Evolutionary conservation across 1,140 invertebrate genomes (phyloP), one percentile per base, ranked within the genome.

Genomic region (Trissolcus basalis): DNA sequence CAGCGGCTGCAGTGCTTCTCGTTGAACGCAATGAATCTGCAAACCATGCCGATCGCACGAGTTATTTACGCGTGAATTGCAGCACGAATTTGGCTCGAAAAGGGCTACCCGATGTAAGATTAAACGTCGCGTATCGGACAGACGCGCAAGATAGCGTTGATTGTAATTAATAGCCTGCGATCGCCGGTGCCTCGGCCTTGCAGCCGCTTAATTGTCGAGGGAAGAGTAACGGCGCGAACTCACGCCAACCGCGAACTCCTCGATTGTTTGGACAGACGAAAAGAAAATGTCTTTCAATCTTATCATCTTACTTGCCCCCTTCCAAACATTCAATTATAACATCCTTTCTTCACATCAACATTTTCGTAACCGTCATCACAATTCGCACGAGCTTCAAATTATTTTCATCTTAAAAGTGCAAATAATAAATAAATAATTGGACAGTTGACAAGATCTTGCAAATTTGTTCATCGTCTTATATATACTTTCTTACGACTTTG

Each of bases 141-240:
- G 49, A 48, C 53, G 77, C 73, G 60, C 65, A 54, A 80, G 77
- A 82, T 83, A 85, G 80, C 81, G 80, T 84, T 86, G 85, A 86
- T 86, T 86, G 84, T 85, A 86, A 86, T 86, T 86, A 86, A 86
- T 85, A 86, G 83, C 82, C 76, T 71, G 64, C 63, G 78, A 81
- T 81, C 81, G 80, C 71, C 32, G 65, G 65, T 76, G 65, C 50
- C 68, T 50, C 56, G 50, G 51, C 50, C 75, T 77, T 70, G 71
- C 67, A 61, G 76, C 79, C 80, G 78, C 79, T 85, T 85, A 85
- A 85, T 85, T 85, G 81, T 86, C 81, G 79, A 78, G 68, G 12
- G 45, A 84, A 85, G 83, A 86, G 78, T 83, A 85, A 85, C 81
- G 82, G 80, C 79, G 78, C 53, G 65, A 78, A 81, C 81, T 83